Base-by-base conservation (phyloP, 2,113 vertebrate species). In the Egretta garzetta region DNA sequence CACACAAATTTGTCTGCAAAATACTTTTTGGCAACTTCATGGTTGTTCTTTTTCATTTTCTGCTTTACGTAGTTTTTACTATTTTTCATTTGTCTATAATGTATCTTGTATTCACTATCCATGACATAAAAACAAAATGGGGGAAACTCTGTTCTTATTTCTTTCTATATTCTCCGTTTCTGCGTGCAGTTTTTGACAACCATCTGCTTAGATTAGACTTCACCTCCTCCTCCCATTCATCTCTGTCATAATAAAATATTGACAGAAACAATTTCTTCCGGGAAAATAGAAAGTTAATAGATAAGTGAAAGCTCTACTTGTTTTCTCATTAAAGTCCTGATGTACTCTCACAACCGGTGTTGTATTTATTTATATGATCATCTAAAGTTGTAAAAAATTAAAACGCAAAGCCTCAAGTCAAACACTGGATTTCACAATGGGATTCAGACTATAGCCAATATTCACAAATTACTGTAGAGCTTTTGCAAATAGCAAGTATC, bases 211-310 rank as follows among this genome's bases (percentile, higher is more conserved):
- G n/a, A 80, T 93, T 70, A 92, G 75, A 49, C 32, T 88, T 94
- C 59, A 55, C 23, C 64, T 89, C 67, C 80, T 59, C 92, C 63
- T 96, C 15, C 47, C 22, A 53, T 81, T 88, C 56, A 85, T 87
- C 58, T 12, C 32, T 72, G 41, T 94, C 53, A 94, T 89, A 90
- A 84, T 80, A 93, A 94, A 80, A 67, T 70, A 87, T 59, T 93
- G 67, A 91, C 66, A 79, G 62, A 94, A 97, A 86, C 14, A 75
- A 73, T 52, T 80, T 96, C 32, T 68, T 37, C 35, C 0, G 13
- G 35, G 70, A 94, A 96, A 96, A 95, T 12, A 76, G 49, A 73
- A 97, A 92, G 68, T 75, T 86, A 89, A 94, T 93, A 77, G 66
- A 59, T 70, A 96, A 92, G 7, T 41, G 83, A 94, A 96, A 96